Evolutionary conservation across 2,888 invertebrate genomes (phyloP).

Genomic region (Cryptocephalus primarius): DNA sequence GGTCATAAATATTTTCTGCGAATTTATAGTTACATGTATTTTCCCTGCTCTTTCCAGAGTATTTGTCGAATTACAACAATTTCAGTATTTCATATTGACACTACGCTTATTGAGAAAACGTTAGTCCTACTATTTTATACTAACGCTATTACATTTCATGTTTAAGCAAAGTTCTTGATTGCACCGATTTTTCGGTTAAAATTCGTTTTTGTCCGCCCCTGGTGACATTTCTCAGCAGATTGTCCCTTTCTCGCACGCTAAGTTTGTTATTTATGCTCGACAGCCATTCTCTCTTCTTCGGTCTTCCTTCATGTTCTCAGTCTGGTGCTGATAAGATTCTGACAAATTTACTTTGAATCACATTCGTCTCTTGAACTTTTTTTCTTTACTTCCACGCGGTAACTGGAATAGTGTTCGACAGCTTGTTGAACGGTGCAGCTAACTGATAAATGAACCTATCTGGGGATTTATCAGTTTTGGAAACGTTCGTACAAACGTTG

Average conservation of each 20-base stretch:
- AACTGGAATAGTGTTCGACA: neutral
- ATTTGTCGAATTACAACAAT: no score
- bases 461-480: no score
- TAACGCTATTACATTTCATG: no score
- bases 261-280: conserved; percentile 18
- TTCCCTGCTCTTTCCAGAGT: no score
- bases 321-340: conserved; percentile 16
- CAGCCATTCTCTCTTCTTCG: conserved; percentile 17
- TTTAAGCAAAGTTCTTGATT: neutral
- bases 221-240: neutral
- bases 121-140: no score
- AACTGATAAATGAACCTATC: no score
- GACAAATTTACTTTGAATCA: conserved; percentile 19
- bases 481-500: no score
- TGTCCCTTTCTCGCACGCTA: conserved; percentile 7
- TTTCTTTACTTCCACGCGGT: neutral
- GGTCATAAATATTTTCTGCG: no score
- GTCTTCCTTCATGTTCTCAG: conserved; percentile 14
- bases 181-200: conserved; percentile 5
- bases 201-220: neutral
- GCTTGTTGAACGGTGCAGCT: no score
- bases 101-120: no score
- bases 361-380: neutral
- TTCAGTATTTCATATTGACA: no score
- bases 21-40: no score